A percentile compares a stretch with the other conserved stretches of the same genome.
phyloP scores from a whole-genome alignment of 2,797 vertebrate species.

The Astyanax mexicanus region DNA sequence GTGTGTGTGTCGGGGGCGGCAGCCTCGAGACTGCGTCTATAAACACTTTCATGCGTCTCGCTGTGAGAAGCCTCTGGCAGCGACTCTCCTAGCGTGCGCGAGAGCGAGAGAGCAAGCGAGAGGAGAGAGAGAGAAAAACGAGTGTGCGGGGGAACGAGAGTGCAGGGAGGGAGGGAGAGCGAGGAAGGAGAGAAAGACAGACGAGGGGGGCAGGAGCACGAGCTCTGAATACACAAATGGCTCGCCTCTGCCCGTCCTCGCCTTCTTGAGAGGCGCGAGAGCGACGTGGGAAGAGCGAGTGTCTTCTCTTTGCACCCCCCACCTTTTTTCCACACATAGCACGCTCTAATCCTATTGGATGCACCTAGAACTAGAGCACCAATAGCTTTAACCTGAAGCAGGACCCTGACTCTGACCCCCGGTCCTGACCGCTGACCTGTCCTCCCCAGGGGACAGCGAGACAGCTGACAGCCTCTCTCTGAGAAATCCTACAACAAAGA shows the following conservation, averaged over 20 bases:
- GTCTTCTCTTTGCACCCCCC: neutral
- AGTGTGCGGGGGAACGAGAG: neutral
- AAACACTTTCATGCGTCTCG: conserved; percentile 60
- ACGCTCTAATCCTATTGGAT: conserved; percentile 18
- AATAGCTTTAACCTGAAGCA: conserved; percentile 1
- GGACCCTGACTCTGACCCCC: conserved; percentile 31
- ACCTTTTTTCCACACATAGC: neutral
- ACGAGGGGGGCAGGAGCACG: neutral
- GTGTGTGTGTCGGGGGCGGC: conserved; percentile 38
- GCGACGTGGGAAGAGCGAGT: conserved; percentile 29
- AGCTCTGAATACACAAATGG: conserved; percentile 24
- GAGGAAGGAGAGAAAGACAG: neutral
- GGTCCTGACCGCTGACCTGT: neutral
- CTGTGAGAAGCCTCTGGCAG: conserved; percentile 55
- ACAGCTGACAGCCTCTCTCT: neutral
- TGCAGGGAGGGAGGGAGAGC: neutral
- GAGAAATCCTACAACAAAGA: neutral
- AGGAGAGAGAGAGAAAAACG: too few relatives aligned
- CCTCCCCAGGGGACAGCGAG: neutral
- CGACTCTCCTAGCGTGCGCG: conserved; percentile 23
- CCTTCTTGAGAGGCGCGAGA: neutral
- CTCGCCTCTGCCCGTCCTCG: conserved; percentile 11
- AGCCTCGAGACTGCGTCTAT: conserved; percentile 59
- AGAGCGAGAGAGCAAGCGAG: conserved; percentile 16
- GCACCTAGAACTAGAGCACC: conserved; percentile 5